These are phyloP conservation scores for Antedon mediterranea DNA, from an alignment of 53 echinoderm and acorn worm species.

Conservation along the genomic window DNA sequence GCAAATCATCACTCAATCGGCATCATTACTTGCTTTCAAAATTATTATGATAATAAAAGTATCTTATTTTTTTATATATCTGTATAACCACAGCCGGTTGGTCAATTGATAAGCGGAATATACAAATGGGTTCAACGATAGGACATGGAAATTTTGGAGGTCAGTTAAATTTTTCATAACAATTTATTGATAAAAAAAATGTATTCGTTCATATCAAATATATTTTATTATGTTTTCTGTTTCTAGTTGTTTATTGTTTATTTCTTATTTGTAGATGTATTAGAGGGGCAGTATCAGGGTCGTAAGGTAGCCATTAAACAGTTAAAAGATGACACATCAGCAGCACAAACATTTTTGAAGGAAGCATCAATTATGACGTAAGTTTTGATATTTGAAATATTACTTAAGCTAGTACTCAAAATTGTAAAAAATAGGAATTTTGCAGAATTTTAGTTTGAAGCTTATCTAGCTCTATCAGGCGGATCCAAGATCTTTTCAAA, in stretches of 20 bases:
- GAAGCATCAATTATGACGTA: constrained; percentile 57
- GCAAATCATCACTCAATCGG: too few relatives aligned
- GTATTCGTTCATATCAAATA: background rate
- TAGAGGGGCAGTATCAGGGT: constrained; percentile 21
- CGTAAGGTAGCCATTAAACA: constrained; percentile 41
- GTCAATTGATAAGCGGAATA: constrained; percentile 25
- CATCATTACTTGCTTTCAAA: too few relatives aligned
- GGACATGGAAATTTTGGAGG: constrained; percentile 53
- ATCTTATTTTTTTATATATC: background rate
- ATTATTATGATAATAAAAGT: too few relatives aligned
- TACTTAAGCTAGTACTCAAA: too few relatives aligned
- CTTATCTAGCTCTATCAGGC: too few relatives aligned
- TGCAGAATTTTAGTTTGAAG: too few relatives aligned
- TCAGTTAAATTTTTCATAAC: constrained; percentile 1
- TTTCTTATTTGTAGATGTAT: constrained; percentile 25
- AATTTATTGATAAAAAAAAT: too few relatives aligned
- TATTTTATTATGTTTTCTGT: too few relatives aligned
- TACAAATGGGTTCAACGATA: constrained; percentile 16
- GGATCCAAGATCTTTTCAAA: too few relatives aligned
- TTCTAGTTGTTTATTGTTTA: background rate
- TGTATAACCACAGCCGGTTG: constrained; percentile 26
- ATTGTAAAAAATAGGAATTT: too few relatives aligned
- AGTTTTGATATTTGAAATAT: too few relatives aligned
- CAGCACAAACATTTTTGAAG: constrained; percentile 34
- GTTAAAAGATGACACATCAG: constrained; percentile 26